A percentile compares a stretch with the other conserved stretches of the same genome.
Conservation (phyloP, 2,888 invertebrate genomes). For the Drymonia ruficornis region DNA sequence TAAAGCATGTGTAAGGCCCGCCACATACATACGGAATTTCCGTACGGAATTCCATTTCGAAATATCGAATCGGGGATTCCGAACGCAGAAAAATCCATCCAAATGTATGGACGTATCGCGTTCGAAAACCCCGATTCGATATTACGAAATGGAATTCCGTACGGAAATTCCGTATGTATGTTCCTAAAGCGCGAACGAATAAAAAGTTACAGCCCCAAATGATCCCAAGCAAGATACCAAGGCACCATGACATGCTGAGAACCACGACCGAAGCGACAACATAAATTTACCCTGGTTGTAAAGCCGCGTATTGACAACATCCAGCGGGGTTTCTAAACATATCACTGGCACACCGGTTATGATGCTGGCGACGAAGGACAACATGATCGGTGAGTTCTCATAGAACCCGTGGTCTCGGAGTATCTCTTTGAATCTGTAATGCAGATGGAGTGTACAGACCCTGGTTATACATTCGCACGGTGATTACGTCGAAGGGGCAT, state of each 20-base stretch:
- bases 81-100: too few relatives aligned
- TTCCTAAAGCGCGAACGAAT: too few relatives aligned
- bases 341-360: conserved; percentile 91
- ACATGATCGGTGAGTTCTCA: conserved; percentile 83
- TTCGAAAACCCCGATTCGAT: too few relatives aligned
- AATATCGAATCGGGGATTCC: too few relatives aligned
- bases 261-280: neutral
- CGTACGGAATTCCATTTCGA: too few relatives aligned
- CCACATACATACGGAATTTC: too few relatives aligned
- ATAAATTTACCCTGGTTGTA: conserved; percentile 91
- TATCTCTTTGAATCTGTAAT: conserved; percentile 64
- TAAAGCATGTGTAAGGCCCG: too few relatives aligned
- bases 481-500: conserved; percentile 94
- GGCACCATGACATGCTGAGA: neutral
- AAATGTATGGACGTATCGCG: too few relatives aligned
- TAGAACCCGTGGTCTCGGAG: conserved; percentile 61
- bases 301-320: conserved; percentile 93
- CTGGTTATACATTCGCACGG: conserved; percentile 96
- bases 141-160: too few relatives aligned
- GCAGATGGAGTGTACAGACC: conserved; percentile 73
- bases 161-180: too few relatives aligned
- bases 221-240: neutral
- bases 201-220: too few relatives aligned
- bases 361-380: conserved; percentile 90
- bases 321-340: conserved; percentile 93